These are phyloP conservation scores for Allobates femoralis DNA, from an alignment of 2,797 vertebrate species.

Conservation along the genomic window DNA sequence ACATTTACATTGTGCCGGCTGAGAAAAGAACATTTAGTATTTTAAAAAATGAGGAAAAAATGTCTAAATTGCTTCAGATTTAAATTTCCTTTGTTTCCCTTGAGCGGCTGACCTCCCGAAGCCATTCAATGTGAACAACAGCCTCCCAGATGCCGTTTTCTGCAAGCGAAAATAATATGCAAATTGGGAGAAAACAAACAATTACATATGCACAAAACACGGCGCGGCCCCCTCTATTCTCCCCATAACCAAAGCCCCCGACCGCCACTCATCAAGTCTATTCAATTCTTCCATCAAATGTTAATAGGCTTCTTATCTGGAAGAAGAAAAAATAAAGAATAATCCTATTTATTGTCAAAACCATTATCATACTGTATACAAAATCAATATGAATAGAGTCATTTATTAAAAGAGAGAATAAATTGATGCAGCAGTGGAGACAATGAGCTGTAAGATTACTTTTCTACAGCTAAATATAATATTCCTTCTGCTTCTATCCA, in stretches of 20 bases:
- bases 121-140: slow-evolving; percentile 39
- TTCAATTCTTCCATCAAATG: slow-evolving; percentile 42
- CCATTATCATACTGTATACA: slow-evolving; percentile 59
- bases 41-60: background rate
- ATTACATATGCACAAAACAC: slow-evolving; percentile 47
- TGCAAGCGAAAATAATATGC: slow-evolving; percentile 44
- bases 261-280: slow-evolving; percentile 46
- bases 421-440: slow-evolving; percentile 40
- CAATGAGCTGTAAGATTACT: slow-evolving; percentile 58
- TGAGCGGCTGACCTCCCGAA: slow-evolving; percentile 19
- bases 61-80: background rate
- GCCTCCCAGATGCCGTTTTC: slow-evolving; percentile 38
- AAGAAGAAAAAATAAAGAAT: slow-evolving; percentile 35
- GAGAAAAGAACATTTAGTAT: background rate
- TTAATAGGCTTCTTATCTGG: slow-evolving; percentile 47
- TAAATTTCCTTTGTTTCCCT: slow-evolving; percentile 33
- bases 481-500: slow-evolving; percentile 45
- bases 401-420: slow-evolving; percentile 53
- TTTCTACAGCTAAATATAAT: slow-evolving; percentile 55
- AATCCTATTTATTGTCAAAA: slow-evolving; percentile 54
- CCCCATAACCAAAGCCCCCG: background rate
- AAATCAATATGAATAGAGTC: slow-evolving; percentile 55
- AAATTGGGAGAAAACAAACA: slow-evolving; percentile 41
- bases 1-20: background rate
- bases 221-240: background rate